A percentile compares a stretch with the other conserved stretches of the same genome.
phyloP scores from a whole-genome alignment of 2,113 vertebrate genomes.

The Notechis scutatus region DNA sequence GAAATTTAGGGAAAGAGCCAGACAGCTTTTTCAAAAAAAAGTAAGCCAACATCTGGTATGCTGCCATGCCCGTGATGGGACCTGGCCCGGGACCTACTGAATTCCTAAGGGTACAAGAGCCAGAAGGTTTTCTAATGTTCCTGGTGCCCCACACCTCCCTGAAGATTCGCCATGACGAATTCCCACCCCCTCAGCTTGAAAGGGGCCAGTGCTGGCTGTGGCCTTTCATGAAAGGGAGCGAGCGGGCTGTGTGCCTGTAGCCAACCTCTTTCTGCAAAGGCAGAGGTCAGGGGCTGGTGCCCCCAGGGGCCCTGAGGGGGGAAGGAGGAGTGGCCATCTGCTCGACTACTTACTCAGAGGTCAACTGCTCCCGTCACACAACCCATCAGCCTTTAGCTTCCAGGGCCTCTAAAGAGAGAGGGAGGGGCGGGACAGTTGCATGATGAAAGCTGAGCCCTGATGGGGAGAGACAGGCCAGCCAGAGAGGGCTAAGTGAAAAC shows the following conservation, averaged over 20 bases:
- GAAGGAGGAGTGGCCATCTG: slow-evolving; percentile 80
- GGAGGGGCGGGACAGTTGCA: slow-evolving; percentile 27
- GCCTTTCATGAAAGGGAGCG: slow-evolving; percentile 32
- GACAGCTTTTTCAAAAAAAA: not conserved
- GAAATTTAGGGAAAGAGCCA: not conserved
- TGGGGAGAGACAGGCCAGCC: slow-evolving; percentile 53
- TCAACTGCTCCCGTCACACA: slow-evolving; percentile 79
- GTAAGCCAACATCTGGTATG: not conserved
- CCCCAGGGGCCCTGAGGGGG: slow-evolving; percentile 73
- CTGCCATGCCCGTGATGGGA: not conserved
- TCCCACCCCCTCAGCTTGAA: not conserved
- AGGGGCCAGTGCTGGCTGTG: not conserved
- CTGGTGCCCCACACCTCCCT: not conserved
- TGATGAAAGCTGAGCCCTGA: slow-evolving; percentile 63
- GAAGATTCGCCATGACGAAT: not conserved
- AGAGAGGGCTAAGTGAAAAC: slow-evolving; percentile 53
- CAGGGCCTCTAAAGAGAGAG: slow-evolving; percentile 69
- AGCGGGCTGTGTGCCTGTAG: slow-evolving; percentile 60
- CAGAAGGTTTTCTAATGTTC: not conserved
- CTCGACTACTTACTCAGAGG: slow-evolving; percentile 80
- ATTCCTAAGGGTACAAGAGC: not conserved
- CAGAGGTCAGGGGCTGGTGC: slow-evolving; percentile 65
- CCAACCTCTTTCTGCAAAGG: slow-evolving; percentile 62
- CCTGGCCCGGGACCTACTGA: not conserved
- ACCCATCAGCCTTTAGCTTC: slow-evolving; percentile 78